These are phyloP conservation scores for Notiomystis cincta DNA, from an alignment of 2,113 vertebrate species.

Conservation along the genomic window DNA sequence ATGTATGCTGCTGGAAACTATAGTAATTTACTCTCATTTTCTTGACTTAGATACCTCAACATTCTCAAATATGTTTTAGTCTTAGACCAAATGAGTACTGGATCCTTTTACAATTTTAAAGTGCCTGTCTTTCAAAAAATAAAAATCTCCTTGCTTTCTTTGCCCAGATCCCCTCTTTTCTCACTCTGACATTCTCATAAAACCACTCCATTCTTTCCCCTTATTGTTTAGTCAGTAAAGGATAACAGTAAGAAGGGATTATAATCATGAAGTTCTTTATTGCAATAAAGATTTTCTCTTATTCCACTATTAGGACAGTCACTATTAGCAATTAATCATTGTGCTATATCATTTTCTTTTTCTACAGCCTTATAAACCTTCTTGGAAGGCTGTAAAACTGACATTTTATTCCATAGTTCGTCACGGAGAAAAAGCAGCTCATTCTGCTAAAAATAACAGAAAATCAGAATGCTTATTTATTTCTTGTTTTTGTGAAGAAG, in stretches of 20 bases:
- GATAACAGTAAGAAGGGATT: neutral
- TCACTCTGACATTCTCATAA: neutral
- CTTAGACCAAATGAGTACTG: neutral
- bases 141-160: neutral
- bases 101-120: neutral
- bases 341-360: neutral
- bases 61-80: neutral
- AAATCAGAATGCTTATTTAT: neutral
- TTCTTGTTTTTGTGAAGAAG: neutral
- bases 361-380: neutral
- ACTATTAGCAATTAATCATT: neutral
- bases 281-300: neutral
- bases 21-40: neutral
- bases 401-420: neutral
- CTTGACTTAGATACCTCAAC: neutral
- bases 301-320: neutral
- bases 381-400: neutral
- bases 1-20: neutral
- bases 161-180: neutral
- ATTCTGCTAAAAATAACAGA: neutral
- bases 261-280: neutral
- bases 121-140: neutral
- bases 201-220: neutral
- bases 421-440: neutral
- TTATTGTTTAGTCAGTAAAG: neutral